A percentile compares a stretch with the other conserved stretches of the same genome.
Conservation (phyloP, 2,888 invertebrate species). For the Protophormia terraenovae region DNA sequence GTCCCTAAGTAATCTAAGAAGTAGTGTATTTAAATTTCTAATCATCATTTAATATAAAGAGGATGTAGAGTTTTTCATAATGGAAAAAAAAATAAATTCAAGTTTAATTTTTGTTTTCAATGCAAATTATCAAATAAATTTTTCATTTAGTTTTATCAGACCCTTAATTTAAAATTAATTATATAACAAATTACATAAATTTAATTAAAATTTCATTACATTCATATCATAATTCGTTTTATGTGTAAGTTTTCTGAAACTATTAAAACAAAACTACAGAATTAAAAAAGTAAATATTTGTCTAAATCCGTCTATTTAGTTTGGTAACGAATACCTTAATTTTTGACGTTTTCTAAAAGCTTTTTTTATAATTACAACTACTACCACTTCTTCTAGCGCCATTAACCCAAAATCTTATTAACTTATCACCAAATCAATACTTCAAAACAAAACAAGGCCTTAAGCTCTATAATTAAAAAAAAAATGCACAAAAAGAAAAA, state of each 20-base stretch:
- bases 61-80: no score
- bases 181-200: background rate
- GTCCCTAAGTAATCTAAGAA: no score
- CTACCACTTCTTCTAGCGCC: constrained; percentile 6
- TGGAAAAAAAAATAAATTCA: no score
- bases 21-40: no score
- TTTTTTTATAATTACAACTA: background rate
- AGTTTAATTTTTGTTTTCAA: no score
- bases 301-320: constrained; percentile 73
- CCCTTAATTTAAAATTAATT: background rate
- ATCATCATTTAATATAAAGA: no score
- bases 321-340: constrained; percentile 79
- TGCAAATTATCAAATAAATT: no score
- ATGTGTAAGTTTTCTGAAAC: no score
- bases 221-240: background rate
- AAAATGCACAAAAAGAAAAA: background rate
- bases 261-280: background rate
- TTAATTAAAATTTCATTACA: background rate
- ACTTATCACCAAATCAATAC: constrained; percentile 4
- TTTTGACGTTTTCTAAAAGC: constrained; percentile 78
- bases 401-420: background rate
- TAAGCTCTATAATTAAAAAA: background rate
- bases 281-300: background rate
- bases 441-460: background rate
- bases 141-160: no score